A percentile compares a stretch with the other conserved stretches of the same genome.
phyloP scores from a whole-genome alignment of 2,888 invertebrate genomes.

The Perdita meconis region DNA sequence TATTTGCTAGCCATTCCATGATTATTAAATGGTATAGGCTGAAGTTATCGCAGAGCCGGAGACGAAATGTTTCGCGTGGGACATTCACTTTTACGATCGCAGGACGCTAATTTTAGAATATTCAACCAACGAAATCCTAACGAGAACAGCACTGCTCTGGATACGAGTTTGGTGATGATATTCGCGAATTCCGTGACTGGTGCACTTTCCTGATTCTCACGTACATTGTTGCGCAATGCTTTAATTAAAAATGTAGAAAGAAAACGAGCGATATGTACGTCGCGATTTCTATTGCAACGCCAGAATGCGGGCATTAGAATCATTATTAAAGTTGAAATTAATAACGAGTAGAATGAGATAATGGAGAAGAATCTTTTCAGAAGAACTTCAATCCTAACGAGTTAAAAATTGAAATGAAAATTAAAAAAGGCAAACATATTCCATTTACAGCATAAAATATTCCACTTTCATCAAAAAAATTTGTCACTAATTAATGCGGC shows the following conservation, averaged over 20 bases:
- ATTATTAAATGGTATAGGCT: not conserved
- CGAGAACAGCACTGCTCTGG: not conserved
- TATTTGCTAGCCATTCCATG: slow-evolving; percentile 1
- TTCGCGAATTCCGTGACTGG: not conserved
- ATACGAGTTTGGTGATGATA: not conserved
- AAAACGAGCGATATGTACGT: not conserved
- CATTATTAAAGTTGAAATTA: not conserved
- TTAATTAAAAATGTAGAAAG: not conserved
- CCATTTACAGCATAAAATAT: not conserved
- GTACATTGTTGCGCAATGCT: not conserved
- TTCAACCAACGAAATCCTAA: slow-evolving; percentile 14
- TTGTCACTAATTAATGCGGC: not conserved
- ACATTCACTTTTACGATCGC: slow-evolving; percentile 3
- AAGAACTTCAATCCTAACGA: no score
- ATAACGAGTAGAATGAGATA: no score
- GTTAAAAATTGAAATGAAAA: no score
- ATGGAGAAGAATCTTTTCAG: no score
- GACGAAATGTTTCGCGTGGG: slow-evolving; percentile 3
- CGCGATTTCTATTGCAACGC: not conserved
- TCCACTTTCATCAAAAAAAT: not conserved
- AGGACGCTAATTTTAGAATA: slow-evolving; percentile 15
- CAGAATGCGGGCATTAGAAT: not conserved
- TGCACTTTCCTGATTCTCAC: not conserved
- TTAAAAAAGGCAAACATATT: slow-evolving; percentile 1
- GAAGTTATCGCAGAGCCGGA: slow-evolving; percentile 3